These are phyloP conservation scores for Oreotragus oreotragus DNA, from an alignment of 2,113 vertebrate genomes.

Conservation along the genomic window DNA sequence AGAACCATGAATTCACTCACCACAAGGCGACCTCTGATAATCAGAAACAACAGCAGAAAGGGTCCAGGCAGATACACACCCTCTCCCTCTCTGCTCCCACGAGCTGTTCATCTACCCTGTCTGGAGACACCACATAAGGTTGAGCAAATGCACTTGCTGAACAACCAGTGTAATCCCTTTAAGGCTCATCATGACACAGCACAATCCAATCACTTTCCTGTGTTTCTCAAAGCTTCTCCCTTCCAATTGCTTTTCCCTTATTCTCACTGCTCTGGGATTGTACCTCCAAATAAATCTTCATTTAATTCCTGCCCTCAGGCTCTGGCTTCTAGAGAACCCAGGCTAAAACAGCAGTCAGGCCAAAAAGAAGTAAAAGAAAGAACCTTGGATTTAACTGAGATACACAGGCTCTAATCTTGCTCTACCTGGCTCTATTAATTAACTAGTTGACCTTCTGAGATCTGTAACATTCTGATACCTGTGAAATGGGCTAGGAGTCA, in stretches of 20 bases:
- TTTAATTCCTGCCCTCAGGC: neutral
- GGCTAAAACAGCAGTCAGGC: neutral
- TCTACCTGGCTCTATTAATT: neutral
- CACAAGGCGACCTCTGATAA: neutral
- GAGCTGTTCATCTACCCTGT: neutral
- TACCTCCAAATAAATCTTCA: neutral
- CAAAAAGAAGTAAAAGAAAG: conserved; percentile 6
- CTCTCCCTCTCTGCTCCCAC: neutral
- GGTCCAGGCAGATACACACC: neutral
- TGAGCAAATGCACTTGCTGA: neutral
- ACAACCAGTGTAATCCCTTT: neutral
- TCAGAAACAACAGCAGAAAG: neutral
- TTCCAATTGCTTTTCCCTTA: neutral
- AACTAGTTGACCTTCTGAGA: neutral
- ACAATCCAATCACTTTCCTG: neutral
- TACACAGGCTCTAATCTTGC: neutral
- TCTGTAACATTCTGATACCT: conserved; percentile 7
- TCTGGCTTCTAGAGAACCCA: neutral
- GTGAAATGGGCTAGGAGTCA: neutral
- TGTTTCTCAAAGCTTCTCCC: neutral
- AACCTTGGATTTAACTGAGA: neutral
- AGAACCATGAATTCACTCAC: neutral
- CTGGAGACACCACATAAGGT: neutral
- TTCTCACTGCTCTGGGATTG: neutral
- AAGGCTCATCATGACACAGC: neutral